Evolutionary conservation across 1,140 invertebrate species (phyloP).

Genomic region (Aplysia californica): DNA sequence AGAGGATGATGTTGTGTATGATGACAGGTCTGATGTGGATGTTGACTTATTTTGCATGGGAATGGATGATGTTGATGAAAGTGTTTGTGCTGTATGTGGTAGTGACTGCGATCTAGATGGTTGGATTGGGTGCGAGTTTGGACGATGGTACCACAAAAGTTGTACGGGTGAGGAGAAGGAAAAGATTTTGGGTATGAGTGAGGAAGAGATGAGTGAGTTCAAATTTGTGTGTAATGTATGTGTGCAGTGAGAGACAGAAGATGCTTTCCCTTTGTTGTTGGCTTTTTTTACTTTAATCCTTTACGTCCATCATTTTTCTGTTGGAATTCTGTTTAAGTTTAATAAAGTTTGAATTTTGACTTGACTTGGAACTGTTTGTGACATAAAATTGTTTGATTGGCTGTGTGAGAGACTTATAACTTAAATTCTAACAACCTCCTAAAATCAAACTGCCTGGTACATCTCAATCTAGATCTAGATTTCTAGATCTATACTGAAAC

Average conservation of each 20-base stretch:
- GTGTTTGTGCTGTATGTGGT: not conserved
- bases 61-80: not conserved
- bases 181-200: not conserved
- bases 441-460: too few relatives aligned
- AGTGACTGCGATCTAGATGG: not conserved
- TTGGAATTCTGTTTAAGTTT: too few relatives aligned
- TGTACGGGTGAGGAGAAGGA: not conserved
- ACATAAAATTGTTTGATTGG: too few relatives aligned
- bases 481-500: too few relatives aligned
- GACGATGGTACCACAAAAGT: not conserved
- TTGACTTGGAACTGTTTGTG: too few relatives aligned
- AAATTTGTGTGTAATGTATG: not conserved
- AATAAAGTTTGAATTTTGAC: too few relatives aligned
- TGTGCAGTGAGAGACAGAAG: not conserved
- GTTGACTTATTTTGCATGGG: not conserved
- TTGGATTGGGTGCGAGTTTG: not conserved
- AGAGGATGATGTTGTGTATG: not conserved
- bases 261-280: too few relatives aligned
- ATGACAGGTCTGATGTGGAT: not conserved
- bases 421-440: too few relatives aligned
- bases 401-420: too few relatives aligned
- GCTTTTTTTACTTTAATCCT: too few relatives aligned
- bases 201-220: not conserved
- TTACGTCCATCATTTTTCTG: too few relatives aligned
- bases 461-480: too few relatives aligned